phyloP scores from a whole-genome alignment of 2,113 vertebrate species.

The Nestor notabilis region DNA sequence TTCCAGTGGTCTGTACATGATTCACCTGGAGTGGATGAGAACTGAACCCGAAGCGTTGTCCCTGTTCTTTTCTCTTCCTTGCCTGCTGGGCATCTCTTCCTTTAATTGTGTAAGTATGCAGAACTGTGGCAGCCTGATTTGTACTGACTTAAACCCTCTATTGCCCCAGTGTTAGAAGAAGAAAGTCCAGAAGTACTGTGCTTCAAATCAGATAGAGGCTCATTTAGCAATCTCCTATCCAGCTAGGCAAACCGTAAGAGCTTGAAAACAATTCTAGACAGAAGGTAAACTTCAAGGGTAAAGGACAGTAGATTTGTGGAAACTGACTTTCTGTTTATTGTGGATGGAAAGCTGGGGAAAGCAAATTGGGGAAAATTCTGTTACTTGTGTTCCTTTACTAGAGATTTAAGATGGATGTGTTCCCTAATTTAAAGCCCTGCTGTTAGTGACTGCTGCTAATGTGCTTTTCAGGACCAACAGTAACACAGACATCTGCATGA shows the following conservation, averaged over 20 bases:
- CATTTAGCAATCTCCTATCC: neutral
- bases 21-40: neutral
- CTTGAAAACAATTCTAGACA: neutral
- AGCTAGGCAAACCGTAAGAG: neutral
- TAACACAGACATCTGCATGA: neutral
- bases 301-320: neutral
- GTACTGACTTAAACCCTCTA: neutral
- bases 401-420: neutral
- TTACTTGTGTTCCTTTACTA: neutral
- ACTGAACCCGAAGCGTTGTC: neutral
- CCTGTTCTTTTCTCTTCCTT: neutral
- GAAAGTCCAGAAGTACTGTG: neutral
- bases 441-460: neutral
- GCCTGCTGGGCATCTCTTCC: neutral
- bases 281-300: neutral
- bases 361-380: neutral
- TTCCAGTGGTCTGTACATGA: neutral
- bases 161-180: neutral
- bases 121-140: neutral
- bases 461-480: neutral
- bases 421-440: neutral
- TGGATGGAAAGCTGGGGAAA: neutral
- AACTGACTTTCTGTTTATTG: neutral
- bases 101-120: neutral
- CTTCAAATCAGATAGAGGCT: neutral